Percentiles rank a stretch among this genome's conserved stretches.
phyloP scores from a whole-genome alignment of 2,113 vertebrate species.

The Varanus komodoensis region DNA sequence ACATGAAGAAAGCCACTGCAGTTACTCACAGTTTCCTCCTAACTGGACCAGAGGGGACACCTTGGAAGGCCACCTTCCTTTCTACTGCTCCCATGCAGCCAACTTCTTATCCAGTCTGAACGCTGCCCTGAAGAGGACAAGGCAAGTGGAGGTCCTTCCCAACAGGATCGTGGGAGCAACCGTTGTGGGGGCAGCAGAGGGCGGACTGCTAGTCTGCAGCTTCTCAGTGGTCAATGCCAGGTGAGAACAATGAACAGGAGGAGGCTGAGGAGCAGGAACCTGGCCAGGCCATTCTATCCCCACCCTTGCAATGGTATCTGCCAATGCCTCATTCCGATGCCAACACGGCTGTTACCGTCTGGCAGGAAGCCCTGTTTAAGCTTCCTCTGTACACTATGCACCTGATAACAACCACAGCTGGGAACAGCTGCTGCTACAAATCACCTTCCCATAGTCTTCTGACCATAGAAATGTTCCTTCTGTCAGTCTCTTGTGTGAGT shows the following conservation, averaged over 20 bases:
- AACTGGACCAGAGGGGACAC: neutral
- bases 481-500: neutral
- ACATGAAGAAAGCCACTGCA: neutral
- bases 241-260: neutral
- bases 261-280: neutral
- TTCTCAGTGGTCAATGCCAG: neutral
- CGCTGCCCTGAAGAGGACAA: neutral
- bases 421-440: no score
- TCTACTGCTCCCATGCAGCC: neutral
- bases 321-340: neutral
- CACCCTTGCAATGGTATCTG: neutral
- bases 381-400: neutral
- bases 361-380: neutral
- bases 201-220: no score
- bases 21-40: neutral
- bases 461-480: neutral
- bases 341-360: neutral
- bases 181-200: no score
- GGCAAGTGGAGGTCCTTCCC: neutral
- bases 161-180: no score
- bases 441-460: no score
- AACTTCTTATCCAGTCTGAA: neutral
- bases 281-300: neutral
- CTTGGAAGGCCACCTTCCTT: neutral
- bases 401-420: no score